phyloP scores from a whole-genome alignment of 2,888 invertebrate species.

The Diogma glabrata region DNA sequence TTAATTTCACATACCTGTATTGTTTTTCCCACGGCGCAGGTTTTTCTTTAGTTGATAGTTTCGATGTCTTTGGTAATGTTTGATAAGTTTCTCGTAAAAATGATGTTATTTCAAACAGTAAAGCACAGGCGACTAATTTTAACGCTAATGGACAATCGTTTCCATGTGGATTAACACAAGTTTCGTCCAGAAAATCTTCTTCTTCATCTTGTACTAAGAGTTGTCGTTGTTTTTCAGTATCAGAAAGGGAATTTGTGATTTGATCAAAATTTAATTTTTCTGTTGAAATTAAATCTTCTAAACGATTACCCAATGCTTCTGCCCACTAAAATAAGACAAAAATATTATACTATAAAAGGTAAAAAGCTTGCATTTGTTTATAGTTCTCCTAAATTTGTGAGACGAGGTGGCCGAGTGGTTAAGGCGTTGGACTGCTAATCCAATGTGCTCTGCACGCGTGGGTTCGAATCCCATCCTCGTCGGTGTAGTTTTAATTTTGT shows the following conservation, averaged over 20 bases:
- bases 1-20: constrained; percentile 61
- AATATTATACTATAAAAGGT: not conserved
- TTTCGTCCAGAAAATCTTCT: constrained; percentile 95
- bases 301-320: constrained; percentile 67
- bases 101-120: constrained; percentile 93
- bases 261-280: constrained; percentile 62
- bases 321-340: constrained; percentile 27
- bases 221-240: constrained; percentile 68
- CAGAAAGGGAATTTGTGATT: constrained; percentile 53
- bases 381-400: constrained; percentile 14
- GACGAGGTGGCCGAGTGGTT: constrained; percentile 78
- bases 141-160: constrained; percentile 80
- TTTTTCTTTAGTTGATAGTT: constrained; percentile 61
- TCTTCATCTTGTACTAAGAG: constrained; percentile 77
- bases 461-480: constrained; percentile 75
- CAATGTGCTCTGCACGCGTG: constrained; percentile 77
- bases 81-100: constrained; percentile 96
- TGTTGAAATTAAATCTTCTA: constrained; percentile 81
- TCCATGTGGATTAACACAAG: constrained; percentile 50
- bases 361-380: not conserved
- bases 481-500: constrained; percentile 34
- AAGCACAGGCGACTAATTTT: constrained; percentile 82
- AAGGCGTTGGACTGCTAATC: constrained; percentile 78
- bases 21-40: constrained; percentile 73
- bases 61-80: constrained; percentile 61